These are phyloP conservation scores for Neogale vison DNA, from an alignment of 2,113 vertebrate genomes.

Conservation along the genomic window DNA sequence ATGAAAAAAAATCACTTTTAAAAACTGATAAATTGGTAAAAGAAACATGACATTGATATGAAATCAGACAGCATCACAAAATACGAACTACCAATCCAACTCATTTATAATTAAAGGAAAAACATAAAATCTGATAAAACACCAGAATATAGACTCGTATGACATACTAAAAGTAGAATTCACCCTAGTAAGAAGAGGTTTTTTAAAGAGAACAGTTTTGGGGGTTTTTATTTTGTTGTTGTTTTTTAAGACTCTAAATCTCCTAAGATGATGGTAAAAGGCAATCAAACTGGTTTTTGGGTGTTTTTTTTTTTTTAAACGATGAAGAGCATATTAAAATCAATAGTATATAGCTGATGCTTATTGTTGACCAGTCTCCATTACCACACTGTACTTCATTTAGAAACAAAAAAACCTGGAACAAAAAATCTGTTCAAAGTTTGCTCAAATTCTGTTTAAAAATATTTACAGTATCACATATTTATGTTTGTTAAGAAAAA, in stretches of 20 bases:
- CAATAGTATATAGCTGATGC: neutral
- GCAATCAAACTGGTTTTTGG: neutral
- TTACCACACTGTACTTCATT: neutral
- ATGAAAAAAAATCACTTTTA: neutral
- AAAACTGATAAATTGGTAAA: neutral
- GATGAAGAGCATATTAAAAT: neutral
- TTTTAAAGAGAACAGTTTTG: neutral
- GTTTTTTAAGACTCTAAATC: neutral
- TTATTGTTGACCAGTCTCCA: neutral
- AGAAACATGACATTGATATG: neutral
- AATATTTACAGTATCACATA: neutral
- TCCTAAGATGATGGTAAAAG: neutral
- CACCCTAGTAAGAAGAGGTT: neutral
- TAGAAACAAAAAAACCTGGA: neutral
- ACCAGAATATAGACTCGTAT: neutral
- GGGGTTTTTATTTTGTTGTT: neutral
- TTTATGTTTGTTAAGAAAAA: neutral
- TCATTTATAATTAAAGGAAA: neutral
- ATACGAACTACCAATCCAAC: neutral
- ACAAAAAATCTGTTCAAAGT: neutral
- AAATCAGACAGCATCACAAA: neutral
- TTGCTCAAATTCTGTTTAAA: neutral
- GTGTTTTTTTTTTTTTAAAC: neutral
- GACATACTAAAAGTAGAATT: neutral
- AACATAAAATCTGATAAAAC: constrained; percentile 1